These are phyloP conservation scores for Amphipyra berbera DNA, from an alignment of 2,888 invertebrate genomes.

Conservation along the genomic window DNA sequence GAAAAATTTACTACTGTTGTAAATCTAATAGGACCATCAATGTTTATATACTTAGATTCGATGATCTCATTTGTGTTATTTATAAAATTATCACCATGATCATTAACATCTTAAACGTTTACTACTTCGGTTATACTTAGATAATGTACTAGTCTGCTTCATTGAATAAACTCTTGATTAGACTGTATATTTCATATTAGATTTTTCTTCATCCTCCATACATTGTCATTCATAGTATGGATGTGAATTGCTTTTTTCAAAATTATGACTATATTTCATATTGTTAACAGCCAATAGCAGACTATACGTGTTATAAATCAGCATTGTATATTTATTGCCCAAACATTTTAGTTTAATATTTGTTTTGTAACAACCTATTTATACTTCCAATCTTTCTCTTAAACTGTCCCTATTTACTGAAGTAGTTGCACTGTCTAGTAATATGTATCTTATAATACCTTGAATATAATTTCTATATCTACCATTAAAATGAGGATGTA, in stretches of 20 bases:
- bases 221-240: conserved; percentile 47
- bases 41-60: conserved; percentile 28
- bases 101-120: conserved; percentile 26
- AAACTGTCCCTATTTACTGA: conserved; percentile 11
- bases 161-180: conserved; percentile 13
- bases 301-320: conserved; percentile 15
- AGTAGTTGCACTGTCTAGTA: conserved; percentile 55
- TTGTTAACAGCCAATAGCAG: conserved; percentile 59
- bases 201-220: conserved; percentile 35
- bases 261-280: conserved; percentile 14
- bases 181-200: conserved; percentile 17
- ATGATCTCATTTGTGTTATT: conserved; percentile 45
- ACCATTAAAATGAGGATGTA: conserved; percentile 61
- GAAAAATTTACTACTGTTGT: conserved; percentile 32
- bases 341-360: conserved; percentile 7
- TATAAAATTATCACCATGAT: conserved; percentile 36
- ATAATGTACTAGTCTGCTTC: conserved; percentile 42
- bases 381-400: conserved; percentile 6
- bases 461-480: conserved; percentile 40
- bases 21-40: conserved; percentile 30
- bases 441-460: conserved; percentile 26
- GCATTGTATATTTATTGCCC: conserved; percentile 1
- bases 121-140: conserved; percentile 28
- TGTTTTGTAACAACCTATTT: conserved; percentile 3
- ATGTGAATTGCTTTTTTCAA: conserved; percentile 13